Evolutionary conservation across 2,113 vertebrate species (phyloP).

Genomic region (Condylura cristata): DNA sequence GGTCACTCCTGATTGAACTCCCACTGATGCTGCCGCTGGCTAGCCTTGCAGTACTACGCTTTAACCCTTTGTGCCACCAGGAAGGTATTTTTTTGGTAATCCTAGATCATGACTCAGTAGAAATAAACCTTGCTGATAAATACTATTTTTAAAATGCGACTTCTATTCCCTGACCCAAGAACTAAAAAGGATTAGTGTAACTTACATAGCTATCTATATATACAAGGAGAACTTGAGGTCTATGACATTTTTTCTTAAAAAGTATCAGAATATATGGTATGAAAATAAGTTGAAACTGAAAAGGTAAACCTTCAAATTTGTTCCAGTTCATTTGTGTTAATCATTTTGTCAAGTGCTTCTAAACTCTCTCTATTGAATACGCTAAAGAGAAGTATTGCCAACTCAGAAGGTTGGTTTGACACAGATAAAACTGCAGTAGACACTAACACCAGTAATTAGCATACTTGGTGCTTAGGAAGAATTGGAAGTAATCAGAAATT

Average conservation of each 20-base stretch:
- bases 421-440: background rate
- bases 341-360: background rate
- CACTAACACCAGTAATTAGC: background rate
- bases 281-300: background rate
- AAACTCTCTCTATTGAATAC: background rate
- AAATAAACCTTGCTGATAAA: background rate
- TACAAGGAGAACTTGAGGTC: background rate
- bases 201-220: background rate
- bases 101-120: background rate
- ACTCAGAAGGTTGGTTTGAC: background rate
- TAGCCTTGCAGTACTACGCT: too few species aligned
- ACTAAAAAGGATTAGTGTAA: background rate
- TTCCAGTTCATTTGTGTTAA: background rate
- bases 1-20: too few species aligned
- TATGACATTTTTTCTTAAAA: background rate
- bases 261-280: background rate
- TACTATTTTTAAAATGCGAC: background rate
- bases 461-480: background rate
- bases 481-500: slow-evolving; percentile 55
- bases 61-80: too few species aligned
- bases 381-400: slow-evolving; percentile 15
- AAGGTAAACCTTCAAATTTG: background rate
- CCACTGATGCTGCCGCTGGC: too few species aligned
- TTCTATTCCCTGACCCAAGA: background rate
- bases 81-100: background rate